Evolutionary conservation across 2,797 vertebrate species (phyloP), one percentile per base, ranked within the genome.

Genomic region (Spondyliosoma cantharus): DNA sequence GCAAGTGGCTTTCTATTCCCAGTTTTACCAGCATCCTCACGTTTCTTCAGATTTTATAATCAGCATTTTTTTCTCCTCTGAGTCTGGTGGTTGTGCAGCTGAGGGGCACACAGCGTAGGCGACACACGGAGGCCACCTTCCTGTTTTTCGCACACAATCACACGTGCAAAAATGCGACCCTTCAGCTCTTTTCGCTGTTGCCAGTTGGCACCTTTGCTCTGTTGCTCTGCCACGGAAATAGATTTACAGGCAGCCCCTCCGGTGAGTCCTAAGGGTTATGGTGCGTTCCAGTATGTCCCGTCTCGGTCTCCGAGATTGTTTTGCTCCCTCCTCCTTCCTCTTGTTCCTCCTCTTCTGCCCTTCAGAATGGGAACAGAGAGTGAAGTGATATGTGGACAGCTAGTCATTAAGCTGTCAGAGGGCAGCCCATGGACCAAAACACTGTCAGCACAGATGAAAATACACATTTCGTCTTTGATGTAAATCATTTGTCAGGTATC

Each of bases 321-420:
- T 87, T 85, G 49, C 77, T 74, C 32, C 81, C 29, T 65, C 68
- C 56, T 64, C 68, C 50, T 68, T 61, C 69, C 49, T 58, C 52
- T 27, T 58, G 64, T 43, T 76, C 62, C 52, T 58, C 19, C 49
- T 13, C n/a, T 52, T 19, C 76, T 3, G n/a, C 56, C 79, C 58
- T 60, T 72, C 61, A 79, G 72, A 89, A 71, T 61, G 43, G 80
- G 65, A 82, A 50, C 73, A n/a, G 68, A 25, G 82, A 85, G 89
- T 48, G 72, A 75, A 87, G 80, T 88, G 91, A 92, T 85, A 75
- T 84, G 78, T 85, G 84, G 90, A 91, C 90, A 94, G 87, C 81
- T 76, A 83, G 78, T 93, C 85, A 91, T 92, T 92, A 93, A 84
- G 73, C 80, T 92, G 93, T 93, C 90, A 92, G 78, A 73, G 64